These are phyloP conservation scores for Cervus canadensis DNA, from an alignment of 2,113 vertebrate genomes.

Conservation along the genomic window DNA sequence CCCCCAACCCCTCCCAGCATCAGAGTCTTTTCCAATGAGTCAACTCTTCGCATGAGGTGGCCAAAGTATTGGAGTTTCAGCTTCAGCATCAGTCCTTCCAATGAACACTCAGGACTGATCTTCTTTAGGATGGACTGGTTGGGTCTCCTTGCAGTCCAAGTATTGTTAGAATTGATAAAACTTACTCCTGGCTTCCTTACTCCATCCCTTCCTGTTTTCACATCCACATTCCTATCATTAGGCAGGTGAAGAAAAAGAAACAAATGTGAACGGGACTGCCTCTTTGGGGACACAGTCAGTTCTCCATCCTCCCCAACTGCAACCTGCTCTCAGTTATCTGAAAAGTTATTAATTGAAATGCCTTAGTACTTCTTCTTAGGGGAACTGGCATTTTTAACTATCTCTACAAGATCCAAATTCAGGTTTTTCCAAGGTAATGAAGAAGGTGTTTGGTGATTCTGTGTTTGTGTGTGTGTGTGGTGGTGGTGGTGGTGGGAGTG, in stretches of 20 bases:
- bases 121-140: too few species aligned
- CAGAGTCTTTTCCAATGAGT: too few species aligned
- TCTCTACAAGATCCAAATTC: constrained; percentile 3
- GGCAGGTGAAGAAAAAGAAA: constrained; percentile 17
- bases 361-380: constrained; percentile 2
- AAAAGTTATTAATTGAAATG: constrained; percentile 32
- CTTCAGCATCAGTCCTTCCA: too few species aligned
- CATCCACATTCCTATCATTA: not conserved
- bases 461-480: not conserved
- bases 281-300: not conserved
- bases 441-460: not conserved
- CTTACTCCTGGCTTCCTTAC: not conserved
- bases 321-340: constrained; percentile 17
- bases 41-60: too few species aligned
- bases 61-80: too few species aligned
- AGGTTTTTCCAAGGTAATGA: not conserved
- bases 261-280: not conserved
- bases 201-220: not conserved
- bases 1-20: too few species aligned
- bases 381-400: constrained; percentile 45
- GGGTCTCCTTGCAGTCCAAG: too few species aligned
- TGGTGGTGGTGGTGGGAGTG: not conserved
- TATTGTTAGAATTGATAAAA: constrained; percentile 24
- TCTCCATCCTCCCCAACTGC: not conserved
- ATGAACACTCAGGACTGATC: too few species aligned